Conservation (phyloP, 2,113 vertebrate species). For the Heterochromis multidens region DNA sequence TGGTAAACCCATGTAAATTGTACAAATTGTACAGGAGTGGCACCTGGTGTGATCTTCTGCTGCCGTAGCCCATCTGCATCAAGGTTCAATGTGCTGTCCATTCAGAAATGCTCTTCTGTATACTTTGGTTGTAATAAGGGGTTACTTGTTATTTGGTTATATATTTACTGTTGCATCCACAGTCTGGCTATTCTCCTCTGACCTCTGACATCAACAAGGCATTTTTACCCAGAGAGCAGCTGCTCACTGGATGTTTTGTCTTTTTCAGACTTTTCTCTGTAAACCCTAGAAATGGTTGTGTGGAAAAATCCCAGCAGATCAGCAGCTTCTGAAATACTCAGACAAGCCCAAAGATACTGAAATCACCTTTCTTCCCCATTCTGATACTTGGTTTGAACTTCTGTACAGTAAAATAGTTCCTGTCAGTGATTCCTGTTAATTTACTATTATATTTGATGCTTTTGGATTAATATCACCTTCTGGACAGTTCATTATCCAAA, state of each 20-base stretch:
- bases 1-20: too few species aligned
- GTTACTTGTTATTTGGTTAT: background rate
- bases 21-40: too few species aligned
- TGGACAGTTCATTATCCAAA: background rate
- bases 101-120: too few species aligned
- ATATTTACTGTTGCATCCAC: background rate
- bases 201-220: background rate
- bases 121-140: too few species aligned
- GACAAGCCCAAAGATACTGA: background rate
- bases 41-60: too few species aligned
- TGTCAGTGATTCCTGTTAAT: background rate
- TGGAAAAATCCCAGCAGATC: background rate
- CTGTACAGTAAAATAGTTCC: background rate
- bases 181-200: background rate
- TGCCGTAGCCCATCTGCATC: too few species aligned
- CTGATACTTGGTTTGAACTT: background rate
- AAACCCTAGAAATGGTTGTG: background rate
- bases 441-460: background rate
- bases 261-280: background rate
- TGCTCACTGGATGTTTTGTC: background rate
- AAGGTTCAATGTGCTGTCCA: too few species aligned
- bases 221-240: background rate
- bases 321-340: background rate
- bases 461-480: background rate
- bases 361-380: background rate